These are phyloP conservation scores for Fregata magnificens DNA, from an alignment of 2,113 vertebrate genomes.

Conservation along the genomic window DNA sequence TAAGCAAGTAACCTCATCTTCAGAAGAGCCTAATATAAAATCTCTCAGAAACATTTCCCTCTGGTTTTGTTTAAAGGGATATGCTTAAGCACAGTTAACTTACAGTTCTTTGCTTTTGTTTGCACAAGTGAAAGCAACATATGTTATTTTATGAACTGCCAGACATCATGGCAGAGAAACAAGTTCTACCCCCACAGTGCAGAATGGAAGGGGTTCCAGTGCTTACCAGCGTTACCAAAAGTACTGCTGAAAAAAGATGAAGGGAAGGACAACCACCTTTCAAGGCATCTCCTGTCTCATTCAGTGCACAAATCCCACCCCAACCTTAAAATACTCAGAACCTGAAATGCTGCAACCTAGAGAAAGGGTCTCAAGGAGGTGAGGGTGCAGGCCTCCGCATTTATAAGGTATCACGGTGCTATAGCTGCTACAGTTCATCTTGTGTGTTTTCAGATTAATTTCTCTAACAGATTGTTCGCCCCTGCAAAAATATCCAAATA, in stretches of 20 bases:
- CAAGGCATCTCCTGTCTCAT: background rate
- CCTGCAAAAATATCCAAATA: background rate
- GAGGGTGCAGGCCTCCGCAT: background rate
- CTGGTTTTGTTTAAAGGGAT: background rate
- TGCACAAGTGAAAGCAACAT: background rate
- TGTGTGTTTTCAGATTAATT: background rate
- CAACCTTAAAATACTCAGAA: background rate
- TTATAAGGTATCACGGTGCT: background rate
- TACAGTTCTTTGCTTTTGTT: background rate
- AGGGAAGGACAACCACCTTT: background rate
- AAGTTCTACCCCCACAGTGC: background rate
- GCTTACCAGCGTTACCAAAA: background rate
- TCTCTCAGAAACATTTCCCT: background rate
- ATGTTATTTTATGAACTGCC: background rate
- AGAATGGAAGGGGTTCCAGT: background rate
- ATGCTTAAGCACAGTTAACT: background rate
- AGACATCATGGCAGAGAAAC: background rate
- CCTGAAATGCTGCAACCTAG: background rate
- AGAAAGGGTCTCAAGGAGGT: background rate
- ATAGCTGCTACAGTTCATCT: background rate
- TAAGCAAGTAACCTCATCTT: background rate
- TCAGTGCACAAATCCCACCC: background rate
- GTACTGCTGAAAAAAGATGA: background rate
- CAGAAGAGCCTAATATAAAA: background rate
- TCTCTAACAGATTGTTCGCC: background rate